Conservation (phyloP, 2,113 vertebrate genomes). For the Indri indri region DNA sequence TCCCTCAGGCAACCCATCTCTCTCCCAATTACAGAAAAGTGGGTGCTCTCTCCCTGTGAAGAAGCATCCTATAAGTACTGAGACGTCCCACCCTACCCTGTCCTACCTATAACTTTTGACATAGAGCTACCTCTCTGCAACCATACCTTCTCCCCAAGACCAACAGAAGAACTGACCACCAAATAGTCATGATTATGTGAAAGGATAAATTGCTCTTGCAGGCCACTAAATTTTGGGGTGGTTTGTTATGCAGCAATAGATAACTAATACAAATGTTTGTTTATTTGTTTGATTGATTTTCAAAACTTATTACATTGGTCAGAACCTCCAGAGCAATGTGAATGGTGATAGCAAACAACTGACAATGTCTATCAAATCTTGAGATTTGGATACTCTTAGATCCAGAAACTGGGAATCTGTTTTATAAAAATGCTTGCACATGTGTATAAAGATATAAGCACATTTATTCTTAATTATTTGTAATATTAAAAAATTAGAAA, state of each 20-base stretch:
- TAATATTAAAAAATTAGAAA: not conserved
- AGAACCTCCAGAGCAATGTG: not conserved
- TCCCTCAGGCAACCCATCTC: not conserved
- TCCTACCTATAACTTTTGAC: not conserved
- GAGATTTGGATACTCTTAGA: not conserved
- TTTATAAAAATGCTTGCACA: not conserved
- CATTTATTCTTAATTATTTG: not conserved
- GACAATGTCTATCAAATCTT: not conserved
- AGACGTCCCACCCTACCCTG: not conserved
- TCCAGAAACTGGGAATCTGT: not conserved
- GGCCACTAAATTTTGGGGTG: not conserved
- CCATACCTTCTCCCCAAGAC: not conserved
- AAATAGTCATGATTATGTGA: not conserved
- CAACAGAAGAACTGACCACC: not conserved
- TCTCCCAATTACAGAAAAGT: not conserved
- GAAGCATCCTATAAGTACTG: not conserved
- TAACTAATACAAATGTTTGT: not conserved
- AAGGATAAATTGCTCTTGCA: not conserved
- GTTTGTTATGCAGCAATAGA: not conserved
- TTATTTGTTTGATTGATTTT: not conserved
- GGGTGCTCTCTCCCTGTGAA: not conserved
- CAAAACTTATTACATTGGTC: not conserved
- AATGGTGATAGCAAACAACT: not conserved
- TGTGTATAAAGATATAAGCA: not conserved
- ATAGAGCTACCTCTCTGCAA: not conserved